Evolutionary conservation across 2,797 vertebrate genomes (phyloP).

Genomic region (Erethizon dorsatum): DNA sequence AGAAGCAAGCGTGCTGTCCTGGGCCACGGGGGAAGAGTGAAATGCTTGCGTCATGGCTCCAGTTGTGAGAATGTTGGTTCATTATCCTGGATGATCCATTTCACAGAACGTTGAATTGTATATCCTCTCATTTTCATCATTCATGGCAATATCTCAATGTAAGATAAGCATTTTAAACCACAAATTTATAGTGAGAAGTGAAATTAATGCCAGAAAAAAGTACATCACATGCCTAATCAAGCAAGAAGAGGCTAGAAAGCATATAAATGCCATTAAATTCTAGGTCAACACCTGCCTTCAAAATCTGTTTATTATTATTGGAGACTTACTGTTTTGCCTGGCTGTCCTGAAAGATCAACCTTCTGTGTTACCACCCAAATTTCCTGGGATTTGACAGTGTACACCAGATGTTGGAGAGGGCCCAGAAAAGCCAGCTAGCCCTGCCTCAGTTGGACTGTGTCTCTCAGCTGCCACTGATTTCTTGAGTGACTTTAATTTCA

Average conservation of each 20-base stretch:
- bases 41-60: not conserved
- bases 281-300: not conserved
- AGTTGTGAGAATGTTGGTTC: not conserved
- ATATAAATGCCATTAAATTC: not conserved
- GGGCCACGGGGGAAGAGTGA: fast-evolving
- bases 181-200: slow-evolving; percentile 12
- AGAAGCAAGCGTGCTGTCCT: not conserved
- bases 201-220: not conserved
- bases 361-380: not conserved
- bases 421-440: not conserved
- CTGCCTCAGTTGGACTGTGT: not conserved
- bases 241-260: not conserved
- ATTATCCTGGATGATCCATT: not conserved
- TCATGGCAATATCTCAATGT: not conserved
- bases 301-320: not conserved
- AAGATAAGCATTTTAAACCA: not conserved
- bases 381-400: not conserved
- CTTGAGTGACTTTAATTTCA: not conserved
- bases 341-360: not conserved
- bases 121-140: not conserved
- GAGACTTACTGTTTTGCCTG: not conserved
- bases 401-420: not conserved
- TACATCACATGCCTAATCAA: not conserved
- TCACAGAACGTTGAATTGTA: not conserved
- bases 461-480: not conserved